Base-by-base conservation (phyloP, 1,140 invertebrate genomes). In the Hormaphis cornu region DNA sequence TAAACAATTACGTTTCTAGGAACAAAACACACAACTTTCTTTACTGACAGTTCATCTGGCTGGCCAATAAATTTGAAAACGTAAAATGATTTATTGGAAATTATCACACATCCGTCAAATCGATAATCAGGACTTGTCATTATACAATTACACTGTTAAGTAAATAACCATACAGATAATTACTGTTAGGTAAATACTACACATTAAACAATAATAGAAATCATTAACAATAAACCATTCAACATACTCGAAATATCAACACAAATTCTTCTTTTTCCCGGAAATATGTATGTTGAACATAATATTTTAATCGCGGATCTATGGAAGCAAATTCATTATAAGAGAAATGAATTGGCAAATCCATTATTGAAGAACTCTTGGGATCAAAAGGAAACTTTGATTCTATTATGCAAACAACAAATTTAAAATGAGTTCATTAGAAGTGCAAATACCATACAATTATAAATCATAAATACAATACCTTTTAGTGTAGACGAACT, bases 271-370 rank as follows among this genome's bases (percentile, higher is more conserved):
- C 83, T 30, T 79, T 81, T 56, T 82, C 79, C 59, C 83, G 80
- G 70, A 84, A 83, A 73, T 63, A 44, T 22, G 37, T 70, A 26
- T 74, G 69, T 74, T 82, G 81, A 37, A 85, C 79, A 74, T 82
- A 81, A 2, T 83, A 74, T 73, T 84, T 84, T 18, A 85, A 75
- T 61, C 83, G 79, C 70, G 83, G 82, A 77, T 85, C 83, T 16
- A 84, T 75, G 70, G 79, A 79, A 52, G 76, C 77, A 35, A 83
- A 84, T 72, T 84, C 78, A 14, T 72, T 78, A 66, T 81, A 84
- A n/a, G 82, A 84, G 70, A 83, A 84, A 73, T 82, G 79, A 69
- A 82, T 76, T 26, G 69, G 69, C 6, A 61, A 24, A 37, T 70
- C 54, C 16, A 16, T 14, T 42, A 48, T n/a, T 2, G 56, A 42